These are phyloP conservation scores for Aldabrachelys gigantea DNA, from an alignment of 2,113 vertebrate genomes.

Conservation along the genomic window DNA sequence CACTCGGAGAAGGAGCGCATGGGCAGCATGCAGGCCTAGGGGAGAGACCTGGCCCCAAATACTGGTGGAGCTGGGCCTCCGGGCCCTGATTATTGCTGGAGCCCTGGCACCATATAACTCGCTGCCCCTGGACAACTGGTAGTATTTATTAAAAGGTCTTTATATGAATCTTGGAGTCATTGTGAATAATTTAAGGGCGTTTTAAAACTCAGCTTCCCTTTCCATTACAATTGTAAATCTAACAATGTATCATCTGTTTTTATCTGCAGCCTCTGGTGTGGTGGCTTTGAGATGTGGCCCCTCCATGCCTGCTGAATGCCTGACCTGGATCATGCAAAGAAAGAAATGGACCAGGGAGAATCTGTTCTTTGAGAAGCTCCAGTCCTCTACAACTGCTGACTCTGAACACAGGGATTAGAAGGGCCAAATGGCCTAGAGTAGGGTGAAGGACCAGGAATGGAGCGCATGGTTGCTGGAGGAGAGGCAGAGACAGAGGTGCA, in stretches of 20 bases:
- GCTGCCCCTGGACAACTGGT: not conserved
- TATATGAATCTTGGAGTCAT: not conserved
- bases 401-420: too few relatives aligned
- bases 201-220: not conserved
- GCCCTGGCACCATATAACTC: too few relatives aligned
- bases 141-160: not conserved
- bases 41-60: too few relatives aligned
- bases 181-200: not conserved
- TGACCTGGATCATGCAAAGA: not conserved
- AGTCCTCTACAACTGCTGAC: not conserved
- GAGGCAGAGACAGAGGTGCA: not conserved
- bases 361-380: not conserved
- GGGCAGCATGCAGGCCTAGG: too few relatives aligned
- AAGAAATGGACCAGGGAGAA: not conserved
- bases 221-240: not conserved
- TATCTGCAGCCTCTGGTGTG: not conserved
- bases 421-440: not conserved
- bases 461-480: not conserved
- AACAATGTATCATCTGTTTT: not conserved
- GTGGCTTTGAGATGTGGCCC: not conserved
- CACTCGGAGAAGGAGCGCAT: too few relatives aligned
- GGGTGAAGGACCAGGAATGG: not conserved
- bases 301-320: not conserved
- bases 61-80: too few relatives aligned
- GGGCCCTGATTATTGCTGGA: too few relatives aligned